Percentiles rank a stretch among this genome's conserved stretches.
Evolutionary conservation across 1,140 invertebrate species (phyloP).

Genomic region (Eurosta solidaginis): DNA sequence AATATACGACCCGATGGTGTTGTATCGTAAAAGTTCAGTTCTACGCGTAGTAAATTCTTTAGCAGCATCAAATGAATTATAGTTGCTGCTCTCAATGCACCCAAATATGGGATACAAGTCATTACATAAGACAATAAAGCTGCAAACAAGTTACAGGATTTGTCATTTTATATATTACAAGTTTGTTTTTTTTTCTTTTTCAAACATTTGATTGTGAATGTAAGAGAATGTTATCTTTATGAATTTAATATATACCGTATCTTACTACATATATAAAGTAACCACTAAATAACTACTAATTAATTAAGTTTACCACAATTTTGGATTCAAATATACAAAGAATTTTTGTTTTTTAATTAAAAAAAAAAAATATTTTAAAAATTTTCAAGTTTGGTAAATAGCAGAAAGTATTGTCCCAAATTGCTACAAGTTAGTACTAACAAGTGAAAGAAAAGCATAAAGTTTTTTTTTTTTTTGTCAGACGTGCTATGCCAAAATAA

Average conservation of each 20-base stretch:
- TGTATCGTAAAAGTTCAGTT: constrained; percentile 84
- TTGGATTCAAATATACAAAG: too few relatives aligned
- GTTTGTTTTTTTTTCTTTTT: background rate
- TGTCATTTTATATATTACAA: background rate
- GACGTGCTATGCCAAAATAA: too few relatives aligned
- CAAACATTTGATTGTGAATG: background rate
- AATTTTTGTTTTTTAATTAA: too few relatives aligned
- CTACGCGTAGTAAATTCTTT: constrained; percentile 73
- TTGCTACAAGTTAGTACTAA: constrained; percentile 8
- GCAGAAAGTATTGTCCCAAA: constrained; percentile 4
- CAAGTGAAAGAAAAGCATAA: background rate
- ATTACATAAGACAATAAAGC: constrained; percentile 70
- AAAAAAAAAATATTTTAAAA: too few relatives aligned
- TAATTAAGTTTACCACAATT: too few relatives aligned
- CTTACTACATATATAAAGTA: background rate
- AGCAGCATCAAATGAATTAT: constrained; percentile 79
- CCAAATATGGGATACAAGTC: constrained; percentile 73
- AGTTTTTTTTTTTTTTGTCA: too few relatives aligned
- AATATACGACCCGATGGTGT: constrained; percentile 86
- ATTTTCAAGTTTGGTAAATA: background rate
- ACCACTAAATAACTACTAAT: background rate
- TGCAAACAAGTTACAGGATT: constrained; percentile 53
- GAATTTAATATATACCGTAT: background rate
- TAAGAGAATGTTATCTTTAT: background rate
- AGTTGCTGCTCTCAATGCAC: constrained; percentile 73